phyloP scores from a whole-genome alignment of 2,888 invertebrate species.

The Fragum fragum region DNA sequence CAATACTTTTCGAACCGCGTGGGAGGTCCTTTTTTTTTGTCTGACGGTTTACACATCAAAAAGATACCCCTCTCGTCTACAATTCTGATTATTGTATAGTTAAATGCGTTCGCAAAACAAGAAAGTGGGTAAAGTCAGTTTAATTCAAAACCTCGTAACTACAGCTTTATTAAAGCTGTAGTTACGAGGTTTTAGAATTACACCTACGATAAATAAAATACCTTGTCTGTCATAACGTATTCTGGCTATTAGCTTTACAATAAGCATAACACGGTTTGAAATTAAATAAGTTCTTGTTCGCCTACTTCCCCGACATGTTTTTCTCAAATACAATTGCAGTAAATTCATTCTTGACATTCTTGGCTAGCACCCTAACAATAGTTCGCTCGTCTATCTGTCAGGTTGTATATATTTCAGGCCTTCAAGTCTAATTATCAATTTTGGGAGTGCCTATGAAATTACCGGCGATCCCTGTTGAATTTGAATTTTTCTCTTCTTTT shows the following conservation, averaged over 20 bases:
- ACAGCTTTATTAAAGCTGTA: too few species aligned
- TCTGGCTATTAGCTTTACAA: not conserved
- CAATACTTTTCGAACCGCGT: too few species aligned
- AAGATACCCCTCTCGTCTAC: too few species aligned
- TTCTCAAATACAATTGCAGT: slow-evolving; percentile 2
- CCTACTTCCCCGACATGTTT: not conserved
- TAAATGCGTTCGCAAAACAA: too few species aligned
- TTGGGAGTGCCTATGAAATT: not conserved
- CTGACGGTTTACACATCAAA: too few species aligned
- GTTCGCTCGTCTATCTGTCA: not conserved
- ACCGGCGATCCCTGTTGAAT: too few species aligned
- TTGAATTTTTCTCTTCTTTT: too few species aligned
- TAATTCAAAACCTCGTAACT: too few species aligned
- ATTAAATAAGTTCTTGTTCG: slow-evolving; percentile 3
- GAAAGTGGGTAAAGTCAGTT: too few species aligned
- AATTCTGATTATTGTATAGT: too few species aligned
- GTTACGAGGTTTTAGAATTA: too few species aligned
- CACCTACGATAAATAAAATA: not conserved
- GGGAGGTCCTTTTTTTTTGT: too few species aligned
- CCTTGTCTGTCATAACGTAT: not conserved
- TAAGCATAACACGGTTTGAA: not conserved
- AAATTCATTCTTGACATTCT: slow-evolving; percentile 6
- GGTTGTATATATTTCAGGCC: not conserved
- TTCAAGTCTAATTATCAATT: not conserved
- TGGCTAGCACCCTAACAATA: slow-evolving; percentile 1